Base-by-base conservation (phyloP, 2,113 vertebrate genomes). In the Cathartes aura region DNA sequence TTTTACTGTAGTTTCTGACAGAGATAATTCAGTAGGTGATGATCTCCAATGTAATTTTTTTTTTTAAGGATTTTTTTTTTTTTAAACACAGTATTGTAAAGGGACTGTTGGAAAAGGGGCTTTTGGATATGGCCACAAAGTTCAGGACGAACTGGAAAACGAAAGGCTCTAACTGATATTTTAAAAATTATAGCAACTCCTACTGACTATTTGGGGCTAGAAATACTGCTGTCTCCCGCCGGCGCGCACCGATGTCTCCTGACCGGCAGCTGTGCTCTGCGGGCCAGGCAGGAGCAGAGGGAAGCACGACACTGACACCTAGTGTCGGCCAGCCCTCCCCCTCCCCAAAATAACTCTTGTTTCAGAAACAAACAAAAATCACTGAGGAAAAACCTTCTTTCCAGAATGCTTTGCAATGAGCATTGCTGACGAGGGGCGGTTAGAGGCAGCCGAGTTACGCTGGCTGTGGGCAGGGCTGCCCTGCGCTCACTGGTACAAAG, bases 101-200 rank as follows among this genome's bases (percentile, higher is more conserved):
- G 38, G 4, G 6, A 23, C 21, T 8, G 36, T 8, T 73, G 24
- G 12, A 32, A 67, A 66, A 26, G 19, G 8, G 6, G 26, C 8
- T 38, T 50, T 32, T 13, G 48, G 48, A 7, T 5, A 2, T 0
- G 16, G 53, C 43, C 36, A 5, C 15, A 7, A 6, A n/a, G 34
- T 23, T 52, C 6, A 15, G 43, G 30, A 27, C 19, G 4, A 29
- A 7, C 2, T 0, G 12, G 24, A 8, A 30, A 11, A 52, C 3
- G 1, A 38, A 11, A 27, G 15, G 58, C 22, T 14, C 29, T 3
- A 1, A 10, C 1, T 0, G 56, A 0, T 9, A 1, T 5, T 19
- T 15, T 0, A 3, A 12, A 27, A n/a, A 4, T 0, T 6, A 0
- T 1, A 12, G 29, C 42, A 14, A 3, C 11, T 8, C 2, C 26